phyloP scores from a whole-genome alignment of 2,113 vertebrate species.

The Lagopus muta region DNA sequence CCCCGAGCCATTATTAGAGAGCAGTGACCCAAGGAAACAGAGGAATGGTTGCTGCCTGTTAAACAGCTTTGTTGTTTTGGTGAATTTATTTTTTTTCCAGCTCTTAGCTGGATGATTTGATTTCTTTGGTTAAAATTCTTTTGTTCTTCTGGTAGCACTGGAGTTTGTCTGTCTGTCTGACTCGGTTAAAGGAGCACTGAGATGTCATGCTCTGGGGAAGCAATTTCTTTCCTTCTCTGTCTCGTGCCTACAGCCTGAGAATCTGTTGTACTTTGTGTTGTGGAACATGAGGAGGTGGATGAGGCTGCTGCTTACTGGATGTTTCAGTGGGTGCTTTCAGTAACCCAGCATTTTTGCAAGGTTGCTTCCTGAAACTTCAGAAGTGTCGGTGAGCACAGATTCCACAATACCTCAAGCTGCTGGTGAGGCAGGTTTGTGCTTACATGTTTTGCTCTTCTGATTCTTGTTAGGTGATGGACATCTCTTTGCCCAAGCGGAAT shows the following conservation, averaged over 20 bases:
- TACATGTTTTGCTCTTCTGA: background rate
- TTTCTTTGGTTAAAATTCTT: background rate
- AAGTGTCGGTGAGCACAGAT: background rate
- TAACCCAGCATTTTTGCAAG: background rate
- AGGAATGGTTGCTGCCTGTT: background rate
- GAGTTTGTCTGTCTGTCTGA: background rate
- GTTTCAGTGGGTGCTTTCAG: background rate
- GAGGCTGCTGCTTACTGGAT: background rate
- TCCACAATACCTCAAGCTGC: rapidly evolving
- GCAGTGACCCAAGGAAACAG: slow-evolving; percentile 39
- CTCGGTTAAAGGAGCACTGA: background rate
- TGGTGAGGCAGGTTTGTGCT: background rate
- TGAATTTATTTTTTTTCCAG: background rate
- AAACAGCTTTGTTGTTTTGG: background rate
- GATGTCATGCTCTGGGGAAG: background rate
- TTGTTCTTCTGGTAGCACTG: background rate
- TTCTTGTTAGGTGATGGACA: background rate
- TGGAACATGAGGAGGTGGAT: background rate
- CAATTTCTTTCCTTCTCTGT: background rate
- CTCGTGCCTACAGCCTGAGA: background rate
- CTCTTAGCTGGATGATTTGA: background rate
- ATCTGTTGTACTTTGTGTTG: background rate
- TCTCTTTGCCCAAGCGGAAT: background rate
- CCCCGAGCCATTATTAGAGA: slow-evolving; percentile 28
- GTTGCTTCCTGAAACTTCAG: background rate